These are phyloP conservation scores for Neelides sp. DNA, from an alignment of 1,140 invertebrate species.

Conservation along the genomic window DNA sequence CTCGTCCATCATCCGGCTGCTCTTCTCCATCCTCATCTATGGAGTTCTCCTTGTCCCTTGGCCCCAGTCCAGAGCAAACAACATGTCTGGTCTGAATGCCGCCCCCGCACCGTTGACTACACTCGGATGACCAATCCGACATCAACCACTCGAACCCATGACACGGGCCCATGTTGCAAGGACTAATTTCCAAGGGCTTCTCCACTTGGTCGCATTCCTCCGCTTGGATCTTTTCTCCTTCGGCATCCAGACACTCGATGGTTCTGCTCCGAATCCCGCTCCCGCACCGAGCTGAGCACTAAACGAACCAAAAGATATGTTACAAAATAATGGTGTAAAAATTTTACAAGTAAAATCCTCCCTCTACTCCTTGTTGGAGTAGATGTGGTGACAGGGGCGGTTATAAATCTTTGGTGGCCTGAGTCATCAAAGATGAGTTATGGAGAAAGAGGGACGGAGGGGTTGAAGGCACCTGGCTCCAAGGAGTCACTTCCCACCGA, in stretches of 20 bases:
- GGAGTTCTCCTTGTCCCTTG: constrained; percentile 6
- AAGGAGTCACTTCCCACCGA: constrained; percentile 31
- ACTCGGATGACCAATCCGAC: constrained; percentile 31
- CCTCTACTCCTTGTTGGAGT: too few species aligned
- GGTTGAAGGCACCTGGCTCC: constrained; percentile 31
- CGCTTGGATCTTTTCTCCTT: constrained; percentile 29
- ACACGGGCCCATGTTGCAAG: constrained; percentile 40
- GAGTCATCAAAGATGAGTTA: too few species aligned
- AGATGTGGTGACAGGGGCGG: too few species aligned
- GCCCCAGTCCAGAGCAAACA: constrained; percentile 44
- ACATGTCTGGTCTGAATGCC: constrained; percentile 51
- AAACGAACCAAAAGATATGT: too few species aligned
- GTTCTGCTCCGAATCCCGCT: constrained; percentile 38
- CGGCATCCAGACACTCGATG: constrained; percentile 35
- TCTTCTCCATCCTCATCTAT: constrained; percentile 34
- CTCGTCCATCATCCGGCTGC: constrained; percentile 17
- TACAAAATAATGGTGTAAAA: too few species aligned
- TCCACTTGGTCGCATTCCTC: constrained; percentile 33
- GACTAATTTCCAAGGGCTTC: constrained; percentile 34
- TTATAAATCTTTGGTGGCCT: too few species aligned
- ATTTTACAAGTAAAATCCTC: too few species aligned
- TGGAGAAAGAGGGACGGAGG: too few species aligned
- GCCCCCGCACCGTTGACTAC: constrained; percentile 45
- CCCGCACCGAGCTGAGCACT: constrained; percentile 43
- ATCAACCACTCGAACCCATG: constrained; percentile 29